Base-by-base conservation (phyloP, 2,797 vertebrate genomes). In the Siniperca scherzeri region DNA sequence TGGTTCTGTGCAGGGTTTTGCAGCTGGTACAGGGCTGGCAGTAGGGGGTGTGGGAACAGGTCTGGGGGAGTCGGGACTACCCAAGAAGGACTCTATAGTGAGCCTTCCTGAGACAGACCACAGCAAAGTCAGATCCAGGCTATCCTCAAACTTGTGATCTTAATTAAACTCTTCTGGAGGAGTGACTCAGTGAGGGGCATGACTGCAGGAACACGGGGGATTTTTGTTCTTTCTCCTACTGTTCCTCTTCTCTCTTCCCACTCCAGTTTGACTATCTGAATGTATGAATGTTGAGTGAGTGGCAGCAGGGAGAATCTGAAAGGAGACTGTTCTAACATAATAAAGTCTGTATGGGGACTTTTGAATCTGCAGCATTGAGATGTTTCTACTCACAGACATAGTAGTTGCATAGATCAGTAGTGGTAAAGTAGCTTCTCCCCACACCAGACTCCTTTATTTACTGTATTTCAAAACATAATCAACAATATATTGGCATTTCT, bases 81-180 rank as follows among this genome's bases (percentile, higher is more conserved):
- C 95, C 88, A 96, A 96, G 90, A 97, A 97, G 90, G 96, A 97
- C 94, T 97, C 97, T 6, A 92, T 95, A 53, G 93, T 83, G 53
- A 96, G 96, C 92, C 94, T 97, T 74, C 96, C 97, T 17, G 97
- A 98, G 70, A 97, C 95, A 84, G 98, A 98, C 93, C 95, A 95
- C 8, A 91, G 91, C 75, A 93, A 92, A 84, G 75, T 96, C 77
- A 97, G 97, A 96, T 97, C 98, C 78, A 96, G 97, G 95, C 96
- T 99, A 71, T 97, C 98, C 42, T 99, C 98, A 94, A 99, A 99
- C 94, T 98, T 99, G 97, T 99, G 98, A 99, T 97, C 94, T 87
- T 93, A 64, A 86, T 78, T 8, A 70, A 72, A 86, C 59, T 85
- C 53, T 78, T 57, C 42, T 73, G 57, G 70, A 65, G 53, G 61